Percentiles rank a stretch among this genome's conserved stretches.
phyloP scores from a whole-genome alignment of 2,113 vertebrate genomes.

The Myotis yumanensis region DNA sequence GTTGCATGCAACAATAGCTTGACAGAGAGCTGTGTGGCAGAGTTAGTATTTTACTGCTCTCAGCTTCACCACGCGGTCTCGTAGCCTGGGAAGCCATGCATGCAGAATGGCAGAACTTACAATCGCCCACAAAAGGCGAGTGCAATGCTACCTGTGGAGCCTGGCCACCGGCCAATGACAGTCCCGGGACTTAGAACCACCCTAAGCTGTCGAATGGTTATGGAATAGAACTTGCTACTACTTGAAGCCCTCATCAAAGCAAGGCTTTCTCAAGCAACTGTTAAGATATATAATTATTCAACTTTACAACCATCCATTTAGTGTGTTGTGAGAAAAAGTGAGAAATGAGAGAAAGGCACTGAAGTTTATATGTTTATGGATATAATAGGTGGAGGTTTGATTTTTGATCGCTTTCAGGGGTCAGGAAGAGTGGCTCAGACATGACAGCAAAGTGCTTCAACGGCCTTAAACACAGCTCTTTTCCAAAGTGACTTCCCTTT shows the following conservation, averaged over 20 bases:
- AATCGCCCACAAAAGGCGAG: constrained; percentile 63
- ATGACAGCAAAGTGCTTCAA: constrained; percentile 64
- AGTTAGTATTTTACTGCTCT: constrained; percentile 75
- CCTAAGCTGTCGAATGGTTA: not conserved
- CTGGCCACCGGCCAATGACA: constrained; percentile 28
- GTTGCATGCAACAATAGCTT: constrained; percentile 65
- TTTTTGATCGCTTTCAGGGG: constrained; percentile 73
- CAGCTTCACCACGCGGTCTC: constrained; percentile 73
- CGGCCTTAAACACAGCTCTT: constrained; percentile 72
- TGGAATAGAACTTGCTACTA: constrained; percentile 26
- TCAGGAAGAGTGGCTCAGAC: constrained; percentile 70
- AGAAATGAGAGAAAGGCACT: not conserved
- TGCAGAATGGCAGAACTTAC: constrained; percentile 67
- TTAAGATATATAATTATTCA: constrained; percentile 45
- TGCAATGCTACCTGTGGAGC: constrained; percentile 54
- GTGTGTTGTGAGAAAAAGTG: not conserved
- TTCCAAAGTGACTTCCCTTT: constrained; percentile 87
- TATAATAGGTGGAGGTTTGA: constrained; percentile 56
- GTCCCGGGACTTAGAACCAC: not conserved
- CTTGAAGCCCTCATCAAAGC: constrained; percentile 39
- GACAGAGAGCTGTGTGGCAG: constrained; percentile 75
- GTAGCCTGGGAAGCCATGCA: constrained; percentile 72
- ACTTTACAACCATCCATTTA: constrained; percentile 36
- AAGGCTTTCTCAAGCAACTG: constrained; percentile 50
- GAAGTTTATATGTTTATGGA: constrained; percentile 25